Base-by-base conservation (phyloP, 2,113 vertebrate genomes). In the Melanerpes aurifrons region DNA sequence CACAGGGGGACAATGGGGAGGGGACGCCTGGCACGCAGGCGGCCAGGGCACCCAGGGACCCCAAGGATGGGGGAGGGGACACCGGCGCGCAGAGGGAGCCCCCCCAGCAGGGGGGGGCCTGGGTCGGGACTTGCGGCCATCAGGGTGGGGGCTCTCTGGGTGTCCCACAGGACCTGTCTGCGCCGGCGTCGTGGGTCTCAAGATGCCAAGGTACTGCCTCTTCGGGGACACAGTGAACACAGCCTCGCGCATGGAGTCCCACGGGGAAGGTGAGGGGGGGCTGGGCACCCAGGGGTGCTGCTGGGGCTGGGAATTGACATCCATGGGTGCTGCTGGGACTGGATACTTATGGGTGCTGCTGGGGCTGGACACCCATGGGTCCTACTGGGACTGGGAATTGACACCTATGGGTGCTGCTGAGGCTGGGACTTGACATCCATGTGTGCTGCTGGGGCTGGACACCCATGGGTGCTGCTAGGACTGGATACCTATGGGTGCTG, bases 151-250 rank as follows among this genome's bases (percentile, higher is more conserved):
- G 6, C 47, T 20, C 50, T 71, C 76, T 11, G 40, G 48, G 21
- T 26, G 69, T 31, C 82, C 37, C 35, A 15, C 76, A 99, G 99
- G 99, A 11, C 98, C 99, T 0, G 99, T 99, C 75, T 99, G 99
- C 53, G 98, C 99, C 0, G 99, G 99, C 0, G 99, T 99, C 10
- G 99, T 99, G 12, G 99, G 99, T 7, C 96, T 99, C 80, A 99
- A 99, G 97, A 99, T 99, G 99, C 99, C 99, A 2, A 98, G 99
- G 3, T 99, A 98, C 91, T 99, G 99, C 93, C 98, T 99, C 66
- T 99, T 99, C 26, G 99, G 99, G 7, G 99, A 99, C 95, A 99
- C 99, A 0, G 99, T 99, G 71, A 99, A 99, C 97, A 99, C 99
- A 0, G 98, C 99, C 17, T 99, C 99, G 0, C 98, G 99, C 17